These are phyloP conservation scores for Symphodus melops DNA, from an alignment of 2,113 vertebrate species.

Conservation along the genomic window DNA sequence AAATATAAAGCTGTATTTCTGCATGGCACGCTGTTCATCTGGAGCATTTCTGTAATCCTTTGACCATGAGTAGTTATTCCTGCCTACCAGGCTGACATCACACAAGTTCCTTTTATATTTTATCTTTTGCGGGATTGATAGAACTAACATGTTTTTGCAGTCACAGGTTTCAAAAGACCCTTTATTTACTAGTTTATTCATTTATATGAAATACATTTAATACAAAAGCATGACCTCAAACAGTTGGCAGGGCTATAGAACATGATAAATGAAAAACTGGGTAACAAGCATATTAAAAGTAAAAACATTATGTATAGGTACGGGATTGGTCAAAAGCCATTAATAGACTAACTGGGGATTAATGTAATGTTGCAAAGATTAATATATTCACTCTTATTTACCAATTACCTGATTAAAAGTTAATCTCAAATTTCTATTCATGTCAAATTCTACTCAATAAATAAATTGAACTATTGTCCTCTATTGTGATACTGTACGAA, in stretches of 20 bases:
- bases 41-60: not conserved
- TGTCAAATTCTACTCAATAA: too few relatives aligned
- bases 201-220: not conserved
- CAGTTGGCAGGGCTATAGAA: conserved; percentile 24
- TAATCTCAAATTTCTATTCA: not conserved
- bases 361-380: conserved; percentile 39
- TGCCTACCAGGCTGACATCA: too few relatives aligned
- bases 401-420: conserved; percentile 37
- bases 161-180: too few relatives aligned
- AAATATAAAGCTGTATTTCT: not conserved
- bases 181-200: too few relatives aligned
- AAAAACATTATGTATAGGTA: too few relatives aligned
- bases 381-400: conserved; percentile 31
- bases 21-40: not conserved
- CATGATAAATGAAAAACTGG: too few relatives aligned
- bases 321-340: conserved; percentile 3
- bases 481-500: too few relatives aligned
- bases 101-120: too few relatives aligned
- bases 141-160: too few relatives aligned
- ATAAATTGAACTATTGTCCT: too few relatives aligned
- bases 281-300: too few relatives aligned
- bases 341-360: conserved; percentile 22
- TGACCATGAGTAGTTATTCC: not conserved
- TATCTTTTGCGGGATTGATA: too few relatives aligned
- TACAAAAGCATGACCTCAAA: conserved; percentile 26